Conservation (phyloP, 2,888 invertebrate genomes). For the Ditula angustiorana region DNA sequence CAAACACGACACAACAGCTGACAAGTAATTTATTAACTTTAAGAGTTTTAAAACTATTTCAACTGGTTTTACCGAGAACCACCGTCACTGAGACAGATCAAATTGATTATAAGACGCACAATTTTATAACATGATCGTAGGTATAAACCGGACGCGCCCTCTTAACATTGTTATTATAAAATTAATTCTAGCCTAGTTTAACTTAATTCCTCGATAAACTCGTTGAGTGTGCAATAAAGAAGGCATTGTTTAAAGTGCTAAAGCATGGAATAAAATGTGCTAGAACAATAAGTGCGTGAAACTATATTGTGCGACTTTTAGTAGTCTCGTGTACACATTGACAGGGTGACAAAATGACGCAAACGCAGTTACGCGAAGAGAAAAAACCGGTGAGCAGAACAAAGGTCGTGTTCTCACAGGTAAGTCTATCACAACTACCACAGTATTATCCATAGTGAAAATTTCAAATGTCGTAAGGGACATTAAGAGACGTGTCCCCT, state of each 20-base stretch:
- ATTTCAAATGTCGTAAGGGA: too few species aligned
- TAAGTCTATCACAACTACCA: conserved; percentile 43
- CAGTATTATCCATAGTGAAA: not conserved
- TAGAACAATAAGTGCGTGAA: not conserved
- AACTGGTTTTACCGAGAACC: conserved; percentile 21
- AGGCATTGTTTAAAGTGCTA: conserved; percentile 13
- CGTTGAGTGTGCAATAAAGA: conserved; percentile 29
- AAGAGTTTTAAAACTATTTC: conserved; percentile 10
- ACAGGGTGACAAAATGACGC: conserved; percentile 40
- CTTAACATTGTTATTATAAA: conserved; percentile 34
- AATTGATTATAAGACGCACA: not conserved
- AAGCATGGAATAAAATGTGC: conserved; percentile 9
- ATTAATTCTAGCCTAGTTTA: conserved; percentile 29
- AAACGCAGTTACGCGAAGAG: conserved; percentile 42
- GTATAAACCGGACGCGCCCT: conserved; percentile 10
- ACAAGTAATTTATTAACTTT: conserved; percentile 6
- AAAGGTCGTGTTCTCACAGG: conserved; percentile 60
- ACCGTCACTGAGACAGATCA: not conserved
- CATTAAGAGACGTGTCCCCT: too few species aligned
- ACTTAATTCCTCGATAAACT: conserved; percentile 25
- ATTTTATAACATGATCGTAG: not conserved
- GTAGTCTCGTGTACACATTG: not conserved
- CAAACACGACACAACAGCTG: conserved; percentile 6
- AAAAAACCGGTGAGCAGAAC: conserved; percentile 48
- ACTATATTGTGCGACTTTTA: not conserved